A percentile compares a stretch with the other conserved stretches of the same genome.
These are phyloP conservation scores for Drusus annulatus DNA, from an alignment of 1,140 invertebrate species.

Conservation along the genomic window DNA sequence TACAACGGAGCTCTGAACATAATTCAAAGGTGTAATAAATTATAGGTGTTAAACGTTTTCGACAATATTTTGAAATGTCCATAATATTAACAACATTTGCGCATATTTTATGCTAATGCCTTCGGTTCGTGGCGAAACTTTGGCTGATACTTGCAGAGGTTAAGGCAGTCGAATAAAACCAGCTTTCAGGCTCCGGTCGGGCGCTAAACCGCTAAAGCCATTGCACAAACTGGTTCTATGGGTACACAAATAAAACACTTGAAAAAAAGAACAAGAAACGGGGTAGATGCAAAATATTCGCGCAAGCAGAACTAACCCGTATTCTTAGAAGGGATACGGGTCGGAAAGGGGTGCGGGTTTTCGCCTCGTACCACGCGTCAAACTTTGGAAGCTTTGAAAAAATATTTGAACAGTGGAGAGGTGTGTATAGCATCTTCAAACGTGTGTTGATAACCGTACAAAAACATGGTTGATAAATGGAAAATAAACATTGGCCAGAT, in stretches of 20 bases:
- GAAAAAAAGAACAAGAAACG: slow-evolving; percentile 32
- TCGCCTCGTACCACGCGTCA: not conserved
- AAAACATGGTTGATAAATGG: not conserved
- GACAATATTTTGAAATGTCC: too few species aligned
- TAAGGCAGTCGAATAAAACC: not conserved
- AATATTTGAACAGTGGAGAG: not conserved
- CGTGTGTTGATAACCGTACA: too few species aligned
- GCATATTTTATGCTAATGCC: too few species aligned
- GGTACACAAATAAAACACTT: slow-evolving; percentile 23
- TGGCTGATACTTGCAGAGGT: not conserved
- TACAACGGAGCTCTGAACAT: not conserved
- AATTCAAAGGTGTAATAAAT: not conserved
- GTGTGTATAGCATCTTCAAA: too few species aligned
- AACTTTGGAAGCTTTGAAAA: slow-evolving; percentile 2
- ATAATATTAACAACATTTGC: too few species aligned
- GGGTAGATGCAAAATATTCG: not conserved
- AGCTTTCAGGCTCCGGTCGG: not conserved
- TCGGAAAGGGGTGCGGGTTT: not conserved
- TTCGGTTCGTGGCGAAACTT: too few species aligned
- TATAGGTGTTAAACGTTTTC: too few species aligned
- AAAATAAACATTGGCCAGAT: not conserved
- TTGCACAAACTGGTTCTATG: slow-evolving; percentile 31
- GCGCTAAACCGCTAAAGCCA: not conserved
- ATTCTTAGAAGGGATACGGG: not conserved
- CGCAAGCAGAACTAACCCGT: slow-evolving; percentile 28